These are phyloP conservation scores for Condylura cristata DNA, from an alignment of 2,113 vertebrate genomes.

Conservation along the genomic window DNA sequence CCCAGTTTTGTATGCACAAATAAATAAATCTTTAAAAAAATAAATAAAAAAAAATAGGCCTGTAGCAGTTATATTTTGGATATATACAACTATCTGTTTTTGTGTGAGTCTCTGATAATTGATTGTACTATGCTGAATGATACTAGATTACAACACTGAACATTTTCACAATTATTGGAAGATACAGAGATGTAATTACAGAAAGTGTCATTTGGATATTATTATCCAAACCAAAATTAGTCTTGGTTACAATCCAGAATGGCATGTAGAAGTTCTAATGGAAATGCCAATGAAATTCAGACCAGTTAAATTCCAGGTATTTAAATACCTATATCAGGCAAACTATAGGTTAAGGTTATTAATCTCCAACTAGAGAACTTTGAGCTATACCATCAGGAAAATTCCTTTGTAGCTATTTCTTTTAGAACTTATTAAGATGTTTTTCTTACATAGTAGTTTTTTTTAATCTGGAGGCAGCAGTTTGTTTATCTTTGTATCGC, in stretches of 20 bases:
- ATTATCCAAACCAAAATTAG: background rate
- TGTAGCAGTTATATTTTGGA: background rate
- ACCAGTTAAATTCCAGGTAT: background rate
- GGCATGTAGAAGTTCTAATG: background rate
- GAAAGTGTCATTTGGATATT: background rate
- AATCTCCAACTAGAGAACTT: background rate
- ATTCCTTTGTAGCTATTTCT: background rate
- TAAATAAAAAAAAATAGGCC: background rate
- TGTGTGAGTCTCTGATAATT: background rate
- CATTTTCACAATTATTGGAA: background rate
- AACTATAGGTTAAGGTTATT: background rate
- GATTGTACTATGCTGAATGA: background rate
- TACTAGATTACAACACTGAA: background rate
- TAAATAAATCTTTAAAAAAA: no score
- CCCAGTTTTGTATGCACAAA: no score
- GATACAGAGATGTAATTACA: background rate
- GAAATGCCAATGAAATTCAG: background rate
- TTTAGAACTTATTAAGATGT: background rate
- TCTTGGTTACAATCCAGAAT: background rate
- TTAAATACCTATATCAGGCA: background rate
- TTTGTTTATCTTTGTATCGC: background rate
- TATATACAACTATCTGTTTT: background rate
- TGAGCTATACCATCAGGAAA: background rate
- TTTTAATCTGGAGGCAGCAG: no score
- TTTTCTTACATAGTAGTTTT: background rate